Percentiles rank a stretch among this genome's conserved stretches.
Conservation (phyloP, 2,113 vertebrate species). For the Colinus virginianus region DNA sequence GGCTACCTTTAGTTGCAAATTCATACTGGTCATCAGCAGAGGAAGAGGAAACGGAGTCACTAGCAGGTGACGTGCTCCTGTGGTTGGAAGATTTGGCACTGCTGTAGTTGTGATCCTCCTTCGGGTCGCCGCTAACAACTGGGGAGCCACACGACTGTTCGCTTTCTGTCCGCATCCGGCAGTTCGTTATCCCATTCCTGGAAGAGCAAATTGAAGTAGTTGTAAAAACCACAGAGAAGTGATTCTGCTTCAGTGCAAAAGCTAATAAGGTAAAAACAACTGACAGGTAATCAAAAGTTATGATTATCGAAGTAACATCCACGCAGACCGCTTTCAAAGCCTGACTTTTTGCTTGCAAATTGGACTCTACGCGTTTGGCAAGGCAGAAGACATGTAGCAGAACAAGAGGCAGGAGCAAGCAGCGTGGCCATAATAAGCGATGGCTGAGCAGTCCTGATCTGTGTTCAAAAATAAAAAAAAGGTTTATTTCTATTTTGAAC, state of each 20-base stretch:
- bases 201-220: not conserved
- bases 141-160: conserved; percentile 89
- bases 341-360: not conserved
- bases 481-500: not conserved
- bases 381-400: not conserved
- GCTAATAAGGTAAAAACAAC: not conserved
- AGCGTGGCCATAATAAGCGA: not conserved
- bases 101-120: conserved; percentile 97
- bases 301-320: not conserved
- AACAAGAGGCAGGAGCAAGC: not conserved
- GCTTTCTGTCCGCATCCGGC: conserved; percentile 87
- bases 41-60: conserved; percentile 80
- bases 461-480: not conserved
- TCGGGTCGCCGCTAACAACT: conserved; percentile 89
- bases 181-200: conserved; percentile 86
- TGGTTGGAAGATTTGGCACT: conserved; percentile 89
- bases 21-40: conserved; percentile 84
- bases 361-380: not conserved
- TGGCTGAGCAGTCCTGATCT: not conserved
- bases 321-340: not conserved
- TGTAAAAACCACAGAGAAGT: not conserved
- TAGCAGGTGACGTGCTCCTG: conserved; percentile 82
- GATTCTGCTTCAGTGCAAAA: not conserved
- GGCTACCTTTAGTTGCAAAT: conserved; percentile 80
- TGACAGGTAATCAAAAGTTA: not conserved